A percentile compares a stretch with the other conserved stretches of the same genome.
Evolutionary conservation across 2,797 vertebrate species (phyloP).

Genomic region (Poecilia gillii): DNA sequence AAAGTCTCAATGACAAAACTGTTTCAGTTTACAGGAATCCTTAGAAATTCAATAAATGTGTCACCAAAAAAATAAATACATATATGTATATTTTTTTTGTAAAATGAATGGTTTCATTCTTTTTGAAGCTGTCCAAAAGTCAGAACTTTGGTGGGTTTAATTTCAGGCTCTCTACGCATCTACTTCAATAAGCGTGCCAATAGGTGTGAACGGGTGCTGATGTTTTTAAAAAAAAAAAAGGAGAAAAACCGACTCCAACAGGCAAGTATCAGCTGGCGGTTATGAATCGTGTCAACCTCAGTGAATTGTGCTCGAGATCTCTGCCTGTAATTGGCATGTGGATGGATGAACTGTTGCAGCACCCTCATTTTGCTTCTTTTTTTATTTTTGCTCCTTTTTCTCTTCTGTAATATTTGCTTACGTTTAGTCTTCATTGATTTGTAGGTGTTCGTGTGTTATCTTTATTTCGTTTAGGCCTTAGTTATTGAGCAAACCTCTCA

Average conservation of each 20-base stretch:
- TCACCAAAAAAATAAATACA: background rate
- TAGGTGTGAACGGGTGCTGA: background rate
- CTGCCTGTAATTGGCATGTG: constrained; percentile 67
- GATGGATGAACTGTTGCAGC: constrained; percentile 68
- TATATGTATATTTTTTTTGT: background rate
- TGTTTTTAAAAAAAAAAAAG: background rate
- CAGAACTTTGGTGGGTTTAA: background rate
- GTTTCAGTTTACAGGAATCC: background rate
- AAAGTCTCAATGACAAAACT: background rate
- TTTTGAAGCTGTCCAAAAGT: background rate
- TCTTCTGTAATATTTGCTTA: constrained; percentile 8
- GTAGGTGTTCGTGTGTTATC: constrained; percentile 39
- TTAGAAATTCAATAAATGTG: background rate
- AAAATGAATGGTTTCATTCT: background rate
- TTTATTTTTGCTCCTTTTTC: constrained; percentile 35
- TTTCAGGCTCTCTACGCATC: background rate
- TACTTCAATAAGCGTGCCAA: background rate
- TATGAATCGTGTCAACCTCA: constrained; percentile 49
- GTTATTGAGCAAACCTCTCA: constrained; percentile 6
- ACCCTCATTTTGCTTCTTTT: constrained; percentile 48
- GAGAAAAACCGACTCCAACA: constrained; percentile 7
- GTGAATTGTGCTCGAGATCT: constrained; percentile 44
- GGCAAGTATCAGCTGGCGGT: constrained; percentile 36
- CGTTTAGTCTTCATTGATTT: constrained; percentile 26
- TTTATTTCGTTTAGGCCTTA: constrained; percentile 37